phyloP scores from a whole-genome alignment of 30 jellyfish, hydroid and myxozoan species.

The Hydractinia echinata region DNA sequence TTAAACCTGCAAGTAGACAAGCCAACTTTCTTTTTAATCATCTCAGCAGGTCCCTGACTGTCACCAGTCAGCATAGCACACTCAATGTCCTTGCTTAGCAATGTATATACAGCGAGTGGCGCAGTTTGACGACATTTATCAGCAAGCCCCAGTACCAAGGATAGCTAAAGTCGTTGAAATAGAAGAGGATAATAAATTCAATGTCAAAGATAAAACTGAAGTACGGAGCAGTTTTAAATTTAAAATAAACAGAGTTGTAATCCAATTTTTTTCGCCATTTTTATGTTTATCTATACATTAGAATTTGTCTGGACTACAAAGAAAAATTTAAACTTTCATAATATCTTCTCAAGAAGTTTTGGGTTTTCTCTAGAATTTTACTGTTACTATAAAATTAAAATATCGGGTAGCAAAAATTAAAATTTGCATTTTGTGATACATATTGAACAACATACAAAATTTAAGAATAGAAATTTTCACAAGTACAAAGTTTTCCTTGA shows the following conservation, averaged over 20 bases:
- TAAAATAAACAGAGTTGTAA: no score
- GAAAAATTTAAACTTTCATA: neutral
- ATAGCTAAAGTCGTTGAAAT: slow-evolving; percentile 39
- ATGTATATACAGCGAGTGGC: slow-evolving; percentile 32
- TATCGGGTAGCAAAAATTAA: no score
- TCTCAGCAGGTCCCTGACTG: slow-evolving; percentile 83
- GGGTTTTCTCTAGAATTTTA: no score
- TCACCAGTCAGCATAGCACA: slow-evolving; percentile 84
- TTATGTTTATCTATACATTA: neutral
- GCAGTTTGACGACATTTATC: slow-evolving; percentile 82
- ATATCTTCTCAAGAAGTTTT: neutral
- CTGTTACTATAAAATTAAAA: no score
- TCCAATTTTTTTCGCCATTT: no score
- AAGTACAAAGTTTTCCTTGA: no score
- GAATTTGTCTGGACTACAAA: neutral
- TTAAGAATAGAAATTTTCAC: no score
- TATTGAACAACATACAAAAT: no score
- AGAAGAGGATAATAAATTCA: neutral
- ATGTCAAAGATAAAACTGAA: no score
- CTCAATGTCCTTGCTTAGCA: slow-evolving; percentile 27
- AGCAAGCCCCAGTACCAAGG: slow-evolving; percentile 72
- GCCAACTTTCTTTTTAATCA: slow-evolving; percentile 50
- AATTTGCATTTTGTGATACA: no score
- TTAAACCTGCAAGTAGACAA: slow-evolving; percentile 38
- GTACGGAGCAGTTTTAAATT: no score